Evolutionary conservation across 2,797 vertebrate genomes (phyloP), one percentile per base, ranked within the genome.

Genomic region (Novumbra hubbsi): DNA sequence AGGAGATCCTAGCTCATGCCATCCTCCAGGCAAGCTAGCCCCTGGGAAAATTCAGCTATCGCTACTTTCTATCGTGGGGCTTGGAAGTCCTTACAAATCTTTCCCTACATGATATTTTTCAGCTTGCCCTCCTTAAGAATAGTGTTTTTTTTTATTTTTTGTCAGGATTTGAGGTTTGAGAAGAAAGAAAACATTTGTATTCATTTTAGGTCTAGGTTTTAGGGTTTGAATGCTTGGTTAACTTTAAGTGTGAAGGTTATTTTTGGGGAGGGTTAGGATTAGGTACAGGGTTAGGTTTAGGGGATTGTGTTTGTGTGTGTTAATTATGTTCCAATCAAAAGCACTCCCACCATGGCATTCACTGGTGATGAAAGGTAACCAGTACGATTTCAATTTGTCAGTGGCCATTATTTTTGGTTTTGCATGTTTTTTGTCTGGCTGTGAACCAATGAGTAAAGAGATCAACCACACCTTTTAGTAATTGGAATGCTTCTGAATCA

Each of bases 1-100:
- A 84, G 83, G 83, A 81, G 75, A 72, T 48, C 60, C 9, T 7
- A 21, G 15, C 71, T 6, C 6, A 64, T 32, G 72, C 65, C 55
- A 68, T 34, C 73, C 67, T 34, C 50, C 28, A 8, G 55, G 55
- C 55, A 11, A 57, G 55, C 9, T 27, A 17, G 24, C 16, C 73
- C 19, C 14, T 17, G 50, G n/a, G 49, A 55, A 55, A 24, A 28
- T 45, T 24, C 45, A 15, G n/a, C 38, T 14, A 48, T n/a, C 48
- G 14, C 68, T 50, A 3, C 21, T 24, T 57, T 57, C 21, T 24
- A 9, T 24, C 9, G 21, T 21, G 55, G 55, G 11, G 55, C 3
- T 6, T 24, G 21, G 55, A 60, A 12, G 21, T 24, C 12, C 11
- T 45, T 45, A 6, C 41, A 45, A 45, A 45, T 45, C 41, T 12